Evolutionary conservation across 1,140 invertebrate species (phyloP), one percentile per base, ranked within the genome.

Genomic region (Chymomyza costata): DNA sequence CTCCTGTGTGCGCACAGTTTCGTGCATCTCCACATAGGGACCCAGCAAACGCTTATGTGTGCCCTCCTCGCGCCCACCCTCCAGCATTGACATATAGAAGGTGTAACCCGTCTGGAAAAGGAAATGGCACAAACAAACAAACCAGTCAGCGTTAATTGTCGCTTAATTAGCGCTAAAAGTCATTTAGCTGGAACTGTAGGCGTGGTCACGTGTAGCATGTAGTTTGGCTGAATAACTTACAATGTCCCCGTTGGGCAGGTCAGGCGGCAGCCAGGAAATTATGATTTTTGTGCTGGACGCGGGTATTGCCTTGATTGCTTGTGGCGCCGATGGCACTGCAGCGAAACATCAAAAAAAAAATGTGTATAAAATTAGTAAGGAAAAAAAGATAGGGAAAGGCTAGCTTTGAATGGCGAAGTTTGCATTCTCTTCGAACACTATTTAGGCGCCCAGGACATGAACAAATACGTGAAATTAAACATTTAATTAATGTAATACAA

Each of bases 301-400:
- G 8, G 94, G 90, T 21, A 94, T 90, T 1, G 94, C 95, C 87
- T 97, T 97, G 34, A 97, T 94, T 62, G 92, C 91, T 2, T 92
- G 93, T 32, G 95, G 95, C 28, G 92, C 89, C 56, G 93, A 93
- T 34, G 96, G 96, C 58, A 96, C 91, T 93, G 83, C 50, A 59
- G 39, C 37, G 18, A 32, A 51, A 39, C 11, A 47, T 18, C 39
- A 47, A 17, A 35, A 37, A 49, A 49, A 43, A 49, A 45, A n/a
- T n/a, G n/a, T n/a, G n/a, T n/a, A n/a, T n/a, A n/a, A n/a, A n/a
- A n/a, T n/a, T n/a, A n/a, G n/a, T n/a, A 30, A 30, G 1, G 14
- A 21, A 45, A 45, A 45, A 32, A 15, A 1, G 19, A 3, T 28
- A 8, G 40, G 10, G 8, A 11, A 43, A 43, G 40, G 18, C 18